Evolutionary conservation across 2,888 invertebrate genomes (phyloP).

Genomic region (Caradrina clavipalpis): DNA sequence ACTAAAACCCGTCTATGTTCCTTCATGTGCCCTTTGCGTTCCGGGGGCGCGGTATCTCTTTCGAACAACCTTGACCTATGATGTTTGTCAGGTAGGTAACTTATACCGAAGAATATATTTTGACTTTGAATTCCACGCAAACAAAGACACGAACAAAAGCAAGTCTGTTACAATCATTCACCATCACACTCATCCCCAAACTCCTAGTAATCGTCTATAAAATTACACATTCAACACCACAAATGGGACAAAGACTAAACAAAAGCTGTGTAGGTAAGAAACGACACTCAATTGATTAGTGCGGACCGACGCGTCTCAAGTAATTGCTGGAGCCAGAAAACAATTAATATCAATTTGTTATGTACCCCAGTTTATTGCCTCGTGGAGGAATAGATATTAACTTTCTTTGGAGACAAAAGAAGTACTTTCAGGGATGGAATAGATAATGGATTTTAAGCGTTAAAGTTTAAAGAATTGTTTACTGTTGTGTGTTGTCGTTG

Average conservation of each 20-base stretch:
- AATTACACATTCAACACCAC: constrained; percentile 2
- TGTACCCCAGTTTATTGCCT: constrained; percentile 48
- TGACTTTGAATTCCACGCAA: too few species aligned
- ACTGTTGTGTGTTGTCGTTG: neutral
- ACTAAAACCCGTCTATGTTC: too few species aligned
- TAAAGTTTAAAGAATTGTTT: constrained; percentile 6
- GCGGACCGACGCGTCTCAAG: constrained; percentile 18
- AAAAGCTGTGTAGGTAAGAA: constrained; percentile 34
- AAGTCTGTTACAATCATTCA: too few species aligned
- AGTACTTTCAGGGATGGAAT: constrained; percentile 2
- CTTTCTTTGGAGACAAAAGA: constrained; percentile 21
- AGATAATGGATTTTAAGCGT: constrained; percentile 1
- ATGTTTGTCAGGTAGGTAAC: too few species aligned
- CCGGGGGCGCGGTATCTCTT: too few species aligned
- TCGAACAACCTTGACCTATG: too few species aligned
- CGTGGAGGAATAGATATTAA: constrained; percentile 9
- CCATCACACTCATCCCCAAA: too few species aligned
- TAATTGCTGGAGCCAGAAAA: constrained; percentile 48
- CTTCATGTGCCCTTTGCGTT: too few species aligned
- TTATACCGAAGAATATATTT: too few species aligned
- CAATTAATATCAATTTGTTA: constrained; percentile 65
- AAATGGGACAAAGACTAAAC: constrained; percentile 35
- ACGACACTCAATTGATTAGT: constrained; percentile 51
- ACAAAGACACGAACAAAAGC: too few species aligned
- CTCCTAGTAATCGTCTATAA: too few species aligned